phyloP scores from a whole-genome alignment of 2,797 vertebrate genomes.

The Pygocentrus nattereri region DNA sequence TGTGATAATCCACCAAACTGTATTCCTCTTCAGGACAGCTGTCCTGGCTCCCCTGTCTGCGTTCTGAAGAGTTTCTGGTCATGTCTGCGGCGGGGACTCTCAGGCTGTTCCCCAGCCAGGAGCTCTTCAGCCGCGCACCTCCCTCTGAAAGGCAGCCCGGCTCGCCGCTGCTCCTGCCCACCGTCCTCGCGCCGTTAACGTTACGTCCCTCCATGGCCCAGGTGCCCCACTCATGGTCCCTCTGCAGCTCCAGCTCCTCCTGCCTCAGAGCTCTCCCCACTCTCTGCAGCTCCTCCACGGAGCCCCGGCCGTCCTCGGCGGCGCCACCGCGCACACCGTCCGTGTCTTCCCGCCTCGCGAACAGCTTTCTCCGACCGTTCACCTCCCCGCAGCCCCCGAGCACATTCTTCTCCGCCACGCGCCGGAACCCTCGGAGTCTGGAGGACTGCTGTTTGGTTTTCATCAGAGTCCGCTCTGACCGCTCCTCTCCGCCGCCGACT shows the following conservation, averaged over 20 bases:
- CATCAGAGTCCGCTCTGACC: conserved; percentile 68
- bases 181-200: conserved; percentile 26
- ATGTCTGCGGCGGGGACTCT: conserved; percentile 49
- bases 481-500: conserved; percentile 35
- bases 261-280: not conserved
- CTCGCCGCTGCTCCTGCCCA: not conserved
- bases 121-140: conserved; percentile 41
- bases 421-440: conserved; percentile 70
- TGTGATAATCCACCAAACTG: conserved; percentile 51
- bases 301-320: not conserved
- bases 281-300: not conserved
- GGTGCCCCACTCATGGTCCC: conserved; percentile 76
- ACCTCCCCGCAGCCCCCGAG: conserved; percentile 54
- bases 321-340: too few relatives aligned
- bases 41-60: not conserved
- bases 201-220: conserved; percentile 74
- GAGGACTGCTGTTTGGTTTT: conserved; percentile 72
- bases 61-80: conserved; percentile 62
- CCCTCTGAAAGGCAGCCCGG: conserved; percentile 50
- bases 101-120: conserved; percentile 17
- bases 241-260: conserved; percentile 47
- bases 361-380: conserved; percentile 69
- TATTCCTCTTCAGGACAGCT: conserved; percentile 28
- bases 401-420: conserved; percentile 45
- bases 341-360: conserved; percentile 7